A percentile compares a stretch with the other conserved stretches of the same genome.
These are phyloP conservation scores for Anoplolepis gracilipes DNA, from an alignment of 1,140 invertebrate genomes.

Conservation along the genomic window DNA sequence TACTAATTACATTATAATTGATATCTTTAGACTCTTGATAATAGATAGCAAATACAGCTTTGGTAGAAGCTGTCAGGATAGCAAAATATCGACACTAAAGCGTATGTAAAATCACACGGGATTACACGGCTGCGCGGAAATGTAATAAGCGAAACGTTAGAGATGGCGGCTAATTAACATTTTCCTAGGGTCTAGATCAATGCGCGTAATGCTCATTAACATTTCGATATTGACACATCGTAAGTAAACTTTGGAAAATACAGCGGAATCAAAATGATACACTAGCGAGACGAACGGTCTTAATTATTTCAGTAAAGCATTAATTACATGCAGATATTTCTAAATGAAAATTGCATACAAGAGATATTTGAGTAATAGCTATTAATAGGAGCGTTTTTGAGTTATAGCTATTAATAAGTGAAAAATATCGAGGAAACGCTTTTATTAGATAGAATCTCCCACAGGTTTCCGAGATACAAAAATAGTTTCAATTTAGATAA, in stretches of 20 bases:
- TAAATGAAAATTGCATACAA: no score
- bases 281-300: not conserved
- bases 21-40: not conserved
- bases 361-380: no score
- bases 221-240: not conserved
- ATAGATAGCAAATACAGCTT: not conserved
- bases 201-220: not conserved
- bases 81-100: constrained; percentile 16
- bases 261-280: not conserved
- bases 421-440: no score
- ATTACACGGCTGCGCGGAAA: not conserved
- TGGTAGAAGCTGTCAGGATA: not conserved
- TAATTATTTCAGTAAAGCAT: constrained; percentile 8
- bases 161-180: constrained; percentile 42
- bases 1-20: constrained; percentile 11
- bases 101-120: constrained; percentile 14
- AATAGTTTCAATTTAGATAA: no score
- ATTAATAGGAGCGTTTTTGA: no score
- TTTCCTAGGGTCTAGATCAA: constrained; percentile 22
- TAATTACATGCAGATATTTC: no score
- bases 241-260: constrained; percentile 35
- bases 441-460: no score
- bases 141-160: constrained; percentile 31
- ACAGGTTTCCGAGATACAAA: no score
- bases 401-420: no score